Conservation (phyloP, 2,888 invertebrate genomes). For the Enchytraeus crypticus region DNA sequence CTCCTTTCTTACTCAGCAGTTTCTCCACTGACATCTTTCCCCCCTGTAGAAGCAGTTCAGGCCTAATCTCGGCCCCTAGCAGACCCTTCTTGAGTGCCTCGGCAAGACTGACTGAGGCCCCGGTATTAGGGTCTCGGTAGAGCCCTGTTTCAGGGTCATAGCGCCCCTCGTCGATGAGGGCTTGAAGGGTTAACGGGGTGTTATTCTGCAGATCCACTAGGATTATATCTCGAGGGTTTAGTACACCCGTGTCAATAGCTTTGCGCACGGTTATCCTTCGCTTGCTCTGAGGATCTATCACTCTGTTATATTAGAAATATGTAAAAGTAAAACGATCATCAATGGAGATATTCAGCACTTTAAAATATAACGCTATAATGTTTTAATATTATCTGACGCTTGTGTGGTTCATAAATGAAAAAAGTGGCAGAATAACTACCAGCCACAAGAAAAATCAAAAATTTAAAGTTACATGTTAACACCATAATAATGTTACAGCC, state of each 20-base stretch:
- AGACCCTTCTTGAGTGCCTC: constrained; percentile 73
- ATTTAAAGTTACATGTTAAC: too few relatives aligned
- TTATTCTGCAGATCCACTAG: constrained; percentile 39
- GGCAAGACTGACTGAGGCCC: constrained; percentile 55
- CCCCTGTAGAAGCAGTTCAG: constrained; percentile 35
- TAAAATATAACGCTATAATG: too few relatives aligned
- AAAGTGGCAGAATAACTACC: too few relatives aligned
- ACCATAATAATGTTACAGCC: too few relatives aligned
- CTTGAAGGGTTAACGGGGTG: constrained; percentile 36
- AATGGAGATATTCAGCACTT: too few relatives aligned
- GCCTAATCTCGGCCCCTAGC: constrained; percentile 27
- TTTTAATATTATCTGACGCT: too few relatives aligned
- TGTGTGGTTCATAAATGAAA: too few relatives aligned
- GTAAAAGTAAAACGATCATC: too few relatives aligned
- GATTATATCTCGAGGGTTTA: constrained; percentile 38
- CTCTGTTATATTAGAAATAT: too few relatives aligned
- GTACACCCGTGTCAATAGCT: constrained; percentile 60
- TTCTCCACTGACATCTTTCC: constrained; percentile 35
- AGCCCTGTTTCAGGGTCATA: constrained; percentile 58
- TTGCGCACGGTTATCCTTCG: constrained; percentile 59
- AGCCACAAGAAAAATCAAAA: too few relatives aligned
- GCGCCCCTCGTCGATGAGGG: constrained; percentile 37
- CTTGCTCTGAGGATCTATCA: constrained; percentile 44
- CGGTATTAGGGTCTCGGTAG: constrained; percentile 59
- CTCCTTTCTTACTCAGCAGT: constrained; percentile 37